phyloP scores from a whole-genome alignment of 2,797 vertebrate species.

The Rhyacichthys aspro region DNA sequence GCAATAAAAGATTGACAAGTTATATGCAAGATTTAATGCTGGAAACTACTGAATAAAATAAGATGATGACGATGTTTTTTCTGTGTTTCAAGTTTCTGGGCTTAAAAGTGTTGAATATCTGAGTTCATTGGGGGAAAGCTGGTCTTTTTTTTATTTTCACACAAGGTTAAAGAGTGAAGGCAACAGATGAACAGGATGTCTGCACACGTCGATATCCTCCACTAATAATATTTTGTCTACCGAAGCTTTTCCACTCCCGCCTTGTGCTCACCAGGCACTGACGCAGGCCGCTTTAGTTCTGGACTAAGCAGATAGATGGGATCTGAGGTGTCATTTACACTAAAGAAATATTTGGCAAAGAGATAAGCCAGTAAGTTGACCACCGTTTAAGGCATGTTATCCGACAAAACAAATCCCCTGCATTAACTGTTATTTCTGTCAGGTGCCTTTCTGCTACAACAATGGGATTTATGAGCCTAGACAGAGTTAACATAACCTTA shows the following conservation, averaged over 20 bases:
- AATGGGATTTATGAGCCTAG: neutral
- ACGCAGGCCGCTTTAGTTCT: slow-evolving; percentile 1
- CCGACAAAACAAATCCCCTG: neutral
- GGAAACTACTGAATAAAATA: too few relatives aligned
- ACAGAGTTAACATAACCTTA: too few relatives aligned
- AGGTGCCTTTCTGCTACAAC: neutral
- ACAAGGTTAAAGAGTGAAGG: slow-evolving; percentile 22
- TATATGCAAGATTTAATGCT: neutral
- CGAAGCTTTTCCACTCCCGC: slow-evolving; percentile 38
- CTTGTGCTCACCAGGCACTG: slow-evolving; percentile 20
- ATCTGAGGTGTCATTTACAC: slow-evolving; percentile 20
- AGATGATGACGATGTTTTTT: too few relatives aligned
- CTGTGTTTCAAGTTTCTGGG: neutral
- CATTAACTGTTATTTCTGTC: neutral
- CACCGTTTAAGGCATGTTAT: neutral
- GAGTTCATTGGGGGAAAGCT: slow-evolving; percentile 15
- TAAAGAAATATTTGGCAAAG: slow-evolving; percentile 25
- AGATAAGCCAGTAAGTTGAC: neutral
- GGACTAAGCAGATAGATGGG: neutral
- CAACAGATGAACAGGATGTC: slow-evolving; percentile 39
- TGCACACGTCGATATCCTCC: slow-evolving; percentile 44
- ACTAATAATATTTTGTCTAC: slow-evolving; percentile 60
- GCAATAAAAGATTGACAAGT: slow-evolving; percentile 37
- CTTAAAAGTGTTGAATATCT: slow-evolving; percentile 14
- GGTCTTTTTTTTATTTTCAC: slow-evolving; percentile 32